These are phyloP conservation scores for Drosophila buzzatii DNA, from an alignment of 2,888 invertebrate species.

Conservation along the genomic window DNA sequence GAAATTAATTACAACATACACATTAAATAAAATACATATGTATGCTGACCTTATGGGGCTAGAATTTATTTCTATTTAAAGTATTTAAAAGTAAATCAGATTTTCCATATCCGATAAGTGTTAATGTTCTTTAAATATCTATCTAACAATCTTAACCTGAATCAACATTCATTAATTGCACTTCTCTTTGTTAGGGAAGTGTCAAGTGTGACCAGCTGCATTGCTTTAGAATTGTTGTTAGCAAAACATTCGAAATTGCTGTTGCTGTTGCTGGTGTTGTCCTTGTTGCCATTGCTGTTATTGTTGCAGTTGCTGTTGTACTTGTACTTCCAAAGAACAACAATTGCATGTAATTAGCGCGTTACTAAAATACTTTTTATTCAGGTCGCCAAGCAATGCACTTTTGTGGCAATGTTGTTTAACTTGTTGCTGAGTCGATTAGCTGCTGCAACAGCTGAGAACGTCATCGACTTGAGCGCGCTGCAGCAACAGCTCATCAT, in stretches of 20 bases:
- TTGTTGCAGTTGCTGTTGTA: constrained; percentile 27
- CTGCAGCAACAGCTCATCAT: constrained; percentile 7
- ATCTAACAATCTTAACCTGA: not conserved
- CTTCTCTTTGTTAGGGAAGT: not conserved
- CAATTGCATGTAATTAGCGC: constrained; percentile 76
- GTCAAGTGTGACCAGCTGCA: constrained; percentile 11
- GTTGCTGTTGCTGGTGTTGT: constrained; percentile 11
- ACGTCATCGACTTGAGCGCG: constrained; percentile 50
- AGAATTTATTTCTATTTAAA: not conserved
- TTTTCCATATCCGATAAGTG: not conserved
- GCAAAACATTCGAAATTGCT: constrained; percentile 16
- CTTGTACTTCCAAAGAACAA: constrained; percentile 62
- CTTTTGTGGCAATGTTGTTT: constrained; percentile 58
- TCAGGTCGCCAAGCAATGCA: constrained; percentile 68
- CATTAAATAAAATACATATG: not conserved
- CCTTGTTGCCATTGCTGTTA: constrained; percentile 28
- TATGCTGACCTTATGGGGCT: not conserved
- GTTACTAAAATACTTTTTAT: constrained; percentile 72
- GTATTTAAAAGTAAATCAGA: not conserved
- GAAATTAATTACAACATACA: too few species aligned
- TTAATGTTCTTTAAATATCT: not conserved
- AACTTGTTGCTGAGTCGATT: constrained; percentile 46
- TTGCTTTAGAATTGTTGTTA: constrained; percentile 1
- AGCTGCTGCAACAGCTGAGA: constrained; percentile 54
- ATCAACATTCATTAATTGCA: constrained; percentile 5